Base-by-base conservation (phyloP, 2,797 vertebrate species). In the Neoniphon sammara region DNA sequence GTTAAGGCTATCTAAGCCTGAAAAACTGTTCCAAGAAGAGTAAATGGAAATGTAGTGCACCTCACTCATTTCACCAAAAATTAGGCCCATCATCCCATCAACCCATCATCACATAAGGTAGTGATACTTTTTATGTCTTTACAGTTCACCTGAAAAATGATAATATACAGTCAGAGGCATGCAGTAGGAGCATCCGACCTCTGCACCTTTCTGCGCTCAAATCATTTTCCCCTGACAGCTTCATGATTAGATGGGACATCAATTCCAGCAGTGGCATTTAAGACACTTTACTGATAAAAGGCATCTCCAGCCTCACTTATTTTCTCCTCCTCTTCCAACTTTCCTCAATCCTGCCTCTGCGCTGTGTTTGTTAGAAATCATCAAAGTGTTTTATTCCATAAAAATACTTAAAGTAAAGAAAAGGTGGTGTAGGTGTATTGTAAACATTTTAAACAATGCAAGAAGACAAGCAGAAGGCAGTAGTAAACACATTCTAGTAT, bases 141-240 rank as follows among this genome's bases (percentile, higher is more conserved):
- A 50, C 36, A 44, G 36, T 66, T 80, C 61, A 64, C 53, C 23
- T 85, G 72, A 65, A 70, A 61, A 18, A 25, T 15, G 30, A 76
- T 84, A 80, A 91, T 88, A 68, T 77, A 69, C 50, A 76, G 73
- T 67, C 58, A 78, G 72, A 77, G 42, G 55, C 55, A 72, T 62
- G 3, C 6, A 3, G 30, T 31, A 70, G 66, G 53, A 82, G 77
- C 71, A 77, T 68, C 23, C 34, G 70, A 70, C 31, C 77, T 30
- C 55, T 75, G 72, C 64, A 14, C 74, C 44, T 64, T 55, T 62
- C 65, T 61, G 77, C 75, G 66, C 83, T 75, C 88, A 80, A 82
- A 90, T 89, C 83, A 91, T 85, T 54, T 78, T 69, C 59, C 50
- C 61, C 75, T 89, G 90, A 84, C 91, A 91, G 78, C 56, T 83